Conservation (phyloP, 2,113 vertebrate species). For the Pandion haliaetus region DNA sequence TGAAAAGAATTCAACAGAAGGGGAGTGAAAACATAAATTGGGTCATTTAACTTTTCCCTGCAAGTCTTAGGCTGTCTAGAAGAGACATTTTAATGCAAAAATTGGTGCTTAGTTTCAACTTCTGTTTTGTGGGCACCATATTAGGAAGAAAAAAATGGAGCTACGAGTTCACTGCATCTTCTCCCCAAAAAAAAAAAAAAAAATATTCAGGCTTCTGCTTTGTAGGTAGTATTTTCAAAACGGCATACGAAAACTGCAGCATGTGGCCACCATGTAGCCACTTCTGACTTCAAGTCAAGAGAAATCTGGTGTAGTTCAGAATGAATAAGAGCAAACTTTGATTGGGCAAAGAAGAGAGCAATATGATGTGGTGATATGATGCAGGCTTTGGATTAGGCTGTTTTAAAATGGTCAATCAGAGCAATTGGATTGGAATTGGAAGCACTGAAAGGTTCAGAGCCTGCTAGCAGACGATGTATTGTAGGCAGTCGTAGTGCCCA, state of each 20-base stretch:
- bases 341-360: background rate
- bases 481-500: fast-evolving
- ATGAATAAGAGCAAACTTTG: background rate
- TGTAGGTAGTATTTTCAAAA: background rate
- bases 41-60: background rate
- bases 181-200: background rate
- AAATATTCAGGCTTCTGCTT: background rate
- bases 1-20: background rate
- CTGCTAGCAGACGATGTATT: fast-evolving
- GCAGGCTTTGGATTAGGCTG: background rate
- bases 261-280: background rate
- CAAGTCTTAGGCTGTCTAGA: background rate
- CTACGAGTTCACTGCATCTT: background rate
- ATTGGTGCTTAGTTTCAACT: background rate
- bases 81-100: background rate
- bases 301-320: background rate
- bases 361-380: background rate
- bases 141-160: background rate
- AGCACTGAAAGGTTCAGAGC: background rate
- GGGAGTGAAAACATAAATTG: background rate
- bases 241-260: fast-evolving
- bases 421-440: background rate
- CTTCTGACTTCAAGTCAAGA: background rate
- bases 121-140: background rate
- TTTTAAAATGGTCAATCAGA: background rate